Evolutionary conservation across 2,113 vertebrate species (phyloP).

Genomic region (Clupea harengus): DNA sequence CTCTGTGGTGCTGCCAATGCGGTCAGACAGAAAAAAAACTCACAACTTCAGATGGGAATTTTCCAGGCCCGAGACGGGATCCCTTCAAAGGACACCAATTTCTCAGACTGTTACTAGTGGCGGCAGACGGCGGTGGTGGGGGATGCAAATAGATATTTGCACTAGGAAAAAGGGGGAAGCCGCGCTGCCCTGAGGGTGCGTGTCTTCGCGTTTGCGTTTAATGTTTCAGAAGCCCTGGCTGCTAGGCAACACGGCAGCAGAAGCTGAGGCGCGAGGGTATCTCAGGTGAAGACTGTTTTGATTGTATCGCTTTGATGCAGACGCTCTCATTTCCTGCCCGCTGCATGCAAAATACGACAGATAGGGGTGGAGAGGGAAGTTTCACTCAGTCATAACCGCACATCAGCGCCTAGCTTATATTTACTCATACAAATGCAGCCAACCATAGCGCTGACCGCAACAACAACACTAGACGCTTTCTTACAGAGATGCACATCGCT

Average conservation of each 20-base stretch:
- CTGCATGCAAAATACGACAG: constrained; percentile 16
- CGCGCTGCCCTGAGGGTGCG: not conserved
- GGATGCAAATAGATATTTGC: constrained; percentile 10
- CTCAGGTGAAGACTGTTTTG: constrained; percentile 32
- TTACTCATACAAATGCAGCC: not conserved
- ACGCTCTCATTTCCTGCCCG: constrained; percentile 31
- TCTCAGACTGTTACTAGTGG: not conserved
- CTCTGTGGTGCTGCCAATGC: not conserved
- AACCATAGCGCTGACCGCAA: not conserved
- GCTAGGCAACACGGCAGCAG: not conserved
- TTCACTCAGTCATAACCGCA: not conserved
- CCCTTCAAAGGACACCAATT: constrained; percentile 11
- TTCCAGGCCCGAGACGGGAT: not conserved
- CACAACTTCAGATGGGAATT: not conserved
- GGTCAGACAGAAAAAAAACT: not conserved
- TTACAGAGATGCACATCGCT: not conserved
- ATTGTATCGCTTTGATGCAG: constrained; percentile 30
- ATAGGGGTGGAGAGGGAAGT: not conserved
- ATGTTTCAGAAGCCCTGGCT: not conserved
- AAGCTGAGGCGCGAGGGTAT: constrained; percentile 21
- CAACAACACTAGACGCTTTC: not conserved
- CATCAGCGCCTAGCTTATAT: not conserved
- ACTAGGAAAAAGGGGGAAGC: not conserved
- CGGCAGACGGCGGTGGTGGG: not conserved
- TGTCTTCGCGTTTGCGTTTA: not conserved